Evolutionary conservation across 2,888 invertebrate species (phyloP), one percentile per base, ranked within the genome.

Genomic region (Biston betularia): DNA sequence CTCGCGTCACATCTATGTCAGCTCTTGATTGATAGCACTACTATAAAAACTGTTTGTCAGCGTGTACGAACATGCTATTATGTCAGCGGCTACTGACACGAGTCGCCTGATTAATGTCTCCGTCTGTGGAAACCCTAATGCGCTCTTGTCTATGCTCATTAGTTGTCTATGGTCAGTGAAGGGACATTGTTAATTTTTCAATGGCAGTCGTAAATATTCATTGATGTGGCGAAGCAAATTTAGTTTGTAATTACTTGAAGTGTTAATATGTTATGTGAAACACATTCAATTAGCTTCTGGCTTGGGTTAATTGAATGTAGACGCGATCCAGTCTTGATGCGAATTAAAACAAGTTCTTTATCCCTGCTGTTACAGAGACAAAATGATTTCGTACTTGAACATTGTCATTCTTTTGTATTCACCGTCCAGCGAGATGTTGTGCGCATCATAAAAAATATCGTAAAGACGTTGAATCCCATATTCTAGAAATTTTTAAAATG

Each of bases 61-160:
- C 80, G 81, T 74, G 78, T 58, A 63, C 76, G 79, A 77, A 83
- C 81, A 84, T 83, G 87, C 87, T 87, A 92, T 93, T 90, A 92
- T 90, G 91, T 92, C 91, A 89, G 61, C 74, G 82, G 81, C 80
- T 82, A 81, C 80, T 75, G 80, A 82, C 74, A 78, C 79, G 85
- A 85, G 82, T 80, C 79, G 80, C 80, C 78, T 90, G 89, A 91
- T 92, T 90, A 90, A 92, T 92, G 89, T 84, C 75, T 76, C 73
- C 76, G 75, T 79, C 77, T 69, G 78, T 83, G 78, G 81, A 82
- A 80, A 77, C 82, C 81, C 79, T 86, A 85, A 86, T 86, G 82
- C 71, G 75, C 77, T 68, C 59, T 77, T 79, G 80, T 82, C 82
- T 82, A 76, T 83, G 78, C 75, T 79, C 82, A 82, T 86, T 88